phyloP scores from a whole-genome alignment of 2,797 vertebrate species.

The Oryzias sinensis region DNA sequence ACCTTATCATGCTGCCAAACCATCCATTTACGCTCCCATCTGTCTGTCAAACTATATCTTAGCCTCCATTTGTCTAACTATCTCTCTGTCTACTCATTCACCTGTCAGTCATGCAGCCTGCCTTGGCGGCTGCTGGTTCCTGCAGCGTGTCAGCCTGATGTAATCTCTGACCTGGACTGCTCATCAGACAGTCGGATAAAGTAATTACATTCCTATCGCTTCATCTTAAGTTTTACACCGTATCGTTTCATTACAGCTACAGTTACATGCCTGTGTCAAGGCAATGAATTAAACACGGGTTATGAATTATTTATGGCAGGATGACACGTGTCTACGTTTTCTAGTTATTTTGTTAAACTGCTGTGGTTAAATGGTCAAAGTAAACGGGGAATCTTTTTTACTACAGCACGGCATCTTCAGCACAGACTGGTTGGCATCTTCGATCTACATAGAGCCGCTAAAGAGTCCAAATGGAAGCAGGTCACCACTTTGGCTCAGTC shows the following conservation, averaged over 20 bases:
- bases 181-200: constrained; percentile 42
- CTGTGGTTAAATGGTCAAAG: constrained; percentile 12
- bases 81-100: constrained; percentile 73
- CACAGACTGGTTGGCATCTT: constrained; percentile 27
- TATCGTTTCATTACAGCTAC: constrained; percentile 33
- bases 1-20: constrained; percentile 85
- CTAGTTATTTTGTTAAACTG: not conserved
- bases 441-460: constrained; percentile 50
- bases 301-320: constrained; percentile 11
- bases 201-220: constrained; percentile 56
- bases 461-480: constrained; percentile 67
- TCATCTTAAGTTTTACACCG: constrained; percentile 38
- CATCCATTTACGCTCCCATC: constrained; percentile 82
- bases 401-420: constrained; percentile 15
- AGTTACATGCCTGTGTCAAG: constrained; percentile 6
- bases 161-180: constrained; percentile 46
- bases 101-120: constrained; percentile 75
- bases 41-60: constrained; percentile 84
- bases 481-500: constrained; percentile 67
- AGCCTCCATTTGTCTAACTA: constrained; percentile 83
- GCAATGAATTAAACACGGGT: constrained; percentile 1
- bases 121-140: constrained; percentile 49
- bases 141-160: constrained; percentile 40
- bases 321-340: constrained; percentile 2
- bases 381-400: constrained; percentile 17